Conservation (phyloP, 2,113 vertebrate species). For the Onychostruthus taczanowskii region DNA sequence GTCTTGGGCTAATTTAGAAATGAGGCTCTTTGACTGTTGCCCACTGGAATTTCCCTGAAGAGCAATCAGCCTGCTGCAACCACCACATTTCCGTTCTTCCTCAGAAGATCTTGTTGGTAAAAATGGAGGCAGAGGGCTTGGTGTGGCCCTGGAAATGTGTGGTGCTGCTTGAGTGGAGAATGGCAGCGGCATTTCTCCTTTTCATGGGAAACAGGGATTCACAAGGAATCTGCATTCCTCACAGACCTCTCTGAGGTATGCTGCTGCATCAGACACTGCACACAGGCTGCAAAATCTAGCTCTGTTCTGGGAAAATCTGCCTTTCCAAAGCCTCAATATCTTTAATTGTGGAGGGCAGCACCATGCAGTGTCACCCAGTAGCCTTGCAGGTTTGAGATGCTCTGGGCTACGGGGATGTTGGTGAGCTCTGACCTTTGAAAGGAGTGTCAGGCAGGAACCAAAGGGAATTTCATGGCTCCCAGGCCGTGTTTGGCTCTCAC, state of each 20-base stretch:
- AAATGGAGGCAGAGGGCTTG: neutral
- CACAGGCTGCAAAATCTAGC: neutral
- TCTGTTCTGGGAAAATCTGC: neutral
- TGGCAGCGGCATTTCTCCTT: neutral
- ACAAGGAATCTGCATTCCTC: neutral
- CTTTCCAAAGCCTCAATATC: neutral
- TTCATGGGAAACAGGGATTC: neutral
- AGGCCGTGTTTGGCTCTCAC: neutral
- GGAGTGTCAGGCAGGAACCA: neutral
- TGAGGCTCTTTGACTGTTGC: neutral
- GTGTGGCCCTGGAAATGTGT: neutral
- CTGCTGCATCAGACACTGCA: neutral
- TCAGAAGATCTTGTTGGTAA: neutral
- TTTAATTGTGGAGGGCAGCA: neutral
- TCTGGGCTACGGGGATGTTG: neutral
- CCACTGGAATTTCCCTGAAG: neutral
- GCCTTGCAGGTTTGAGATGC: neutral
- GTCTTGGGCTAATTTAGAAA: neutral
- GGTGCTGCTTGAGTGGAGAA: neutral
- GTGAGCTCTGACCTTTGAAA: neutral
- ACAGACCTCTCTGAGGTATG: neutral
- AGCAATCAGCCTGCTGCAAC: neutral
- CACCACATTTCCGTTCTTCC: neutral
- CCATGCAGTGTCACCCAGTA: neutral
- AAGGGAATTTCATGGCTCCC: constrained; percentile 10